A percentile compares a stretch with the other conserved stretches of the same genome.
Conservation (phyloP, 2,888 invertebrate species). For the Zaprionus lineosus region DNA sequence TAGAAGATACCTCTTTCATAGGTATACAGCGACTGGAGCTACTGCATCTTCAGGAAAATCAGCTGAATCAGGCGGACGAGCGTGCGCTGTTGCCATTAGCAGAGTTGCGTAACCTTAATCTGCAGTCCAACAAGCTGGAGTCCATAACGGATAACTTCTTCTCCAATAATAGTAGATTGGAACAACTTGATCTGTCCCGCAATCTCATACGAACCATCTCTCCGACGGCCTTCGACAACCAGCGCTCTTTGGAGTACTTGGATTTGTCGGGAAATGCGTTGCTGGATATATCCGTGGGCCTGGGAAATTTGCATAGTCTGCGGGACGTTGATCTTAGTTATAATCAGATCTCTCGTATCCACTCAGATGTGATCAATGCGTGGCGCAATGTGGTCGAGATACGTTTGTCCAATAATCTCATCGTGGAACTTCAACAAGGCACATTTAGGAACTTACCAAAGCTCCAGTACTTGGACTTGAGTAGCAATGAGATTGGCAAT, state of each 20-base stretch:
- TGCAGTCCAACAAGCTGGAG: conserved; percentile 90
- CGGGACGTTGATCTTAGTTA: conserved; percentile 90
- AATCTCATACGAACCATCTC: conserved; percentile 89
- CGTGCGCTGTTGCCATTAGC: conserved; percentile 86
- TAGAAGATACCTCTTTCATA: conserved; percentile 88
- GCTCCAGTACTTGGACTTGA: conserved; percentile 89
- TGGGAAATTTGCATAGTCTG: conserved; percentile 87
- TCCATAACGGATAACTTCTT: conserved; percentile 88
- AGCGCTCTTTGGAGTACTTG: conserved; percentile 87
- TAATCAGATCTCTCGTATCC: conserved; percentile 88
- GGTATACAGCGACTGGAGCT: conserved; percentile 88
- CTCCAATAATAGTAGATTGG: conserved; percentile 86
- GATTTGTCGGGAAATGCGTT: conserved; percentile 91
- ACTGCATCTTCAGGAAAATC: conserved; percentile 89
- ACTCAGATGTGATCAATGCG: conserved; percentile 87
- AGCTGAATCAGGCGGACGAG: conserved; percentile 87
- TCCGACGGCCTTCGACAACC: conserved; percentile 86
- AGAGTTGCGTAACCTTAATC: conserved; percentile 87
- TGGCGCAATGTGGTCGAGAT: conserved; percentile 88
- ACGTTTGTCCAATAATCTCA: conserved; percentile 89
- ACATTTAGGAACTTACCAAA: conserved; percentile 88
- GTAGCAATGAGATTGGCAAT: conserved; percentile 90
- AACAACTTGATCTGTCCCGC: conserved; percentile 88
- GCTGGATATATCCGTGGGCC: conserved; percentile 87
- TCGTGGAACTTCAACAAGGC: conserved; percentile 87